Evolutionary conservation across 2,113 vertebrate species (phyloP).

Genomic region (Condylura cristata): DNA sequence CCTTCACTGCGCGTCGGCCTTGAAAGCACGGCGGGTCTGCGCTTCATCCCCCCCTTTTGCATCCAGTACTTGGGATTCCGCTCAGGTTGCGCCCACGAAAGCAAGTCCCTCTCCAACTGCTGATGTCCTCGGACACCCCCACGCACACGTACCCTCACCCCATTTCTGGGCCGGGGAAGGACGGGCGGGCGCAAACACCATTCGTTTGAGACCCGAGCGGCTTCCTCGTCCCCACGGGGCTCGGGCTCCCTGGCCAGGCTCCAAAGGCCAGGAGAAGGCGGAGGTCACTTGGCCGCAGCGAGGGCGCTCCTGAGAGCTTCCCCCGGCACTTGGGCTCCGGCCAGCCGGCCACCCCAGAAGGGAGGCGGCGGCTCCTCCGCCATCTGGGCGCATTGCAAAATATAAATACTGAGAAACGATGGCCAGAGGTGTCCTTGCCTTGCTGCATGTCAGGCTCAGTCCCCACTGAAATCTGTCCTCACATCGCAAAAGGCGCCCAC

Average conservation of each 20-base stretch:
- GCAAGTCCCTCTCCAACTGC: conserved; percentile 78
- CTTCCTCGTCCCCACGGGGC: not conserved
- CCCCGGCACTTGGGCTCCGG: conserved; percentile 66
- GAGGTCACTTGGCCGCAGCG: conserved; percentile 69
- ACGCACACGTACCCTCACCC: not conserved
- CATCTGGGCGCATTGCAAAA: conserved; percentile 71
- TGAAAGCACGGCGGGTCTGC: conserved; percentile 81
- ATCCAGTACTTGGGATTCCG: conserved; percentile 78
- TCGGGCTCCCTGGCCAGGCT: conserved; percentile 77
- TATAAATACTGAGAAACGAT: conserved; percentile 77
- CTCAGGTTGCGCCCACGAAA: conserved; percentile 74
- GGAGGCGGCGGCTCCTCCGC: conserved; percentile 76
- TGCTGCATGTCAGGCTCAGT: conserved; percentile 55
- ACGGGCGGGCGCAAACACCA: conserved; percentile 69
- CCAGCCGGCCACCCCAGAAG: conserved; percentile 76
- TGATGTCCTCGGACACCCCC: conserved; percentile 69
- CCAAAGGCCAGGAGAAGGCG: conserved; percentile 77
- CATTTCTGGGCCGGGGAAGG: conserved; percentile 72
- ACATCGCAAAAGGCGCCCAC: not conserved
- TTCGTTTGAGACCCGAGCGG: conserved; percentile 81
- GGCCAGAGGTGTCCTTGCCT: conserved; percentile 66
- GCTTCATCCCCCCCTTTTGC: conserved; percentile 78
- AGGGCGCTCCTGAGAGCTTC: conserved; percentile 62
- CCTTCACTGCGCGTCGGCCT: conserved; percentile 72
- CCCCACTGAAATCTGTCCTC: not conserved